Evolutionary conservation across 2,888 invertebrate genomes (phyloP), one percentile per base, ranked within the genome.

Genomic region (Yponomeuta plumbellus): DNA sequence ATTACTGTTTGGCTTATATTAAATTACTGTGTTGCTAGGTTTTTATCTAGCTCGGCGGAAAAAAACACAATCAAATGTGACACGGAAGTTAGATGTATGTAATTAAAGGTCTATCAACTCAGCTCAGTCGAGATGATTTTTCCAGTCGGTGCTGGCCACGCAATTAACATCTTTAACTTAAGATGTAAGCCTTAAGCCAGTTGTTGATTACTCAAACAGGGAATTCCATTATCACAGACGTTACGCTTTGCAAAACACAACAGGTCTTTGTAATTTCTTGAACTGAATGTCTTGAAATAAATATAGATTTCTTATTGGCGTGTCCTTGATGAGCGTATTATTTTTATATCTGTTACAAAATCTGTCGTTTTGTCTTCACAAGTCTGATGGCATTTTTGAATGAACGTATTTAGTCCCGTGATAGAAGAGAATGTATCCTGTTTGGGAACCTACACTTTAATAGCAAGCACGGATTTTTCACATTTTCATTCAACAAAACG

Each of bases 201-300:
- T 59, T 22, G 68, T 66, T 74, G 69, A 73, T 76, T 77, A 76
- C 71, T 76, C 76, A 75, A 70, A 70, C 70, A 79, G 80, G 81
- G 78, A 80, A 78, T 79, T 76, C 80, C 79, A 64, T 68, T 40
- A 52, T 6, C 17, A 52, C 44, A 52, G 10, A 13, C 17, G 17
- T 52, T 13, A 52, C 8, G 10, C 65, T 6, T 34, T 39, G 65
- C 26, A 34, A 34, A 8, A 17, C 44, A 52, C 17, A 52, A 52
- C 13, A 17, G 13, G 17, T 8, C 13, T 3, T 34, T 34, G 34
- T 34, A 10, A 52, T 52, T 52, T 52, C 44, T 52, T 13, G 5
- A 17, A 17, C 44, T 52, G 13, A 52, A 52, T 13, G 44, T 52
- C 34, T 17, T 13, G 13, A 17, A 17, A 13, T 52, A 52, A 52